Conservation (phyloP, 2,888 invertebrate species). For the Geophilus truncorum region DNA sequence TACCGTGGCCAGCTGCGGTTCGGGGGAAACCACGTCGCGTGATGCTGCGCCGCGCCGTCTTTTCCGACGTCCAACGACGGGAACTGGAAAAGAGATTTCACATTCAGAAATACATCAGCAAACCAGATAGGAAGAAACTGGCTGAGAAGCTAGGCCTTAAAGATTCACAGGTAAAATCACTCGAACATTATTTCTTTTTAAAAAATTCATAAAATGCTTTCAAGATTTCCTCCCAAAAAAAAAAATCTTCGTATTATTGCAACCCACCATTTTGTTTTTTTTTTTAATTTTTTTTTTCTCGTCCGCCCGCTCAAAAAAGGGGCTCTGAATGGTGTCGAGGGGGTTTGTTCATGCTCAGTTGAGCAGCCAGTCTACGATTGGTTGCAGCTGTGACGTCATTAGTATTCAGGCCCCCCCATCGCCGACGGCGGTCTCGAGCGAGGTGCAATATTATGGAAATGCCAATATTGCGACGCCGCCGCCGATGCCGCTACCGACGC, state of each 20-base stretch:
- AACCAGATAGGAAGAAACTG: slow-evolving; percentile 94
- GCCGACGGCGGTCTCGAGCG: background rate
- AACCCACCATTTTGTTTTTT: background rate
- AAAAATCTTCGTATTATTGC: background rate
- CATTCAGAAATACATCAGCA: slow-evolving; percentile 96
- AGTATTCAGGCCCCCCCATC: slow-evolving; percentile 34
- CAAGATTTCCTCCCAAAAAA: background rate
- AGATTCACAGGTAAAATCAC: slow-evolving; percentile 79
- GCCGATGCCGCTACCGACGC: slow-evolving; percentile 4
- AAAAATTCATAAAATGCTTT: background rate
- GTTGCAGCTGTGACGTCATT: slow-evolving; percentile 38
- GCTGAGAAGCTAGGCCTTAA: slow-evolving; percentile 94
- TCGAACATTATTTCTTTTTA: background rate
- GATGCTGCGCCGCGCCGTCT: slow-evolving; percentile 96
- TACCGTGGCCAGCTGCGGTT: slow-evolving; percentile 87
- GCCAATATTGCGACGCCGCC: slow-evolving; percentile 25
- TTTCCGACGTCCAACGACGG: slow-evolving; percentile 91
- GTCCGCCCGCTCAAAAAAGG: background rate
- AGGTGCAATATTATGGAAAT: slow-evolving; percentile 33
- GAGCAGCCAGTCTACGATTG: slow-evolving; percentile 32
- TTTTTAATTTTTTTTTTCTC: background rate
- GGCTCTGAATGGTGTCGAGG: background rate
- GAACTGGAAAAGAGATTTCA: slow-evolving; percentile 94
- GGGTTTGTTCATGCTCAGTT: background rate
- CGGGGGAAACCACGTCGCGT: slow-evolving; percentile 89